Percentiles rank a stretch among this genome's conserved stretches.
phyloP scores from a whole-genome alignment of 53 echinoderm and acorn worm genomes.

The Antedon mediterranea region DNA sequence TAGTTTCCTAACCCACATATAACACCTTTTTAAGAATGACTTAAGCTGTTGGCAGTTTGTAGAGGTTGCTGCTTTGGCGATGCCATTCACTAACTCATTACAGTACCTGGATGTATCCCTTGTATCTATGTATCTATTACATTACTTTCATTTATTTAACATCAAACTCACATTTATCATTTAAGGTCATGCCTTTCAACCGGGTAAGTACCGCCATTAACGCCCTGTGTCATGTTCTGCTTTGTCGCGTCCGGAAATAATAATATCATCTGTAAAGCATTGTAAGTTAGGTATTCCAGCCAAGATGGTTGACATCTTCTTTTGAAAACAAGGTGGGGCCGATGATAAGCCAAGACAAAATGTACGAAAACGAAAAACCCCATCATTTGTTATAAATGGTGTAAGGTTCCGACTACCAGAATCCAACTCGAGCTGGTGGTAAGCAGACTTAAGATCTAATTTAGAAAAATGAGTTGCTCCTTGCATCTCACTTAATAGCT shows the following conservation, averaged over 20 bases:
- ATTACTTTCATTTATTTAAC: neutral
- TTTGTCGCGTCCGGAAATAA: conserved; percentile 33
- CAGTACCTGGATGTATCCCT: neutral
- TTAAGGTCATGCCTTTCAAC: conserved; percentile 22
- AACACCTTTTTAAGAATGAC: no score
- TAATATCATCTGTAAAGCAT: conserved; percentile 42
- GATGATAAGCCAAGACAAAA: conserved; percentile 52
- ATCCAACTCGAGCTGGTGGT: conserved; percentile 28
- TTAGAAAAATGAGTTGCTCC: conserved; percentile 33
- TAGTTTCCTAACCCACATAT: no score
- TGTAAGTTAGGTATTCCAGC: conserved; percentile 27
- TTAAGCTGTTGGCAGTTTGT: neutral
- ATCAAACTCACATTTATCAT: neutral
- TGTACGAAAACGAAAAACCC: conserved; percentile 42
- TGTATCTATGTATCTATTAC: no score
- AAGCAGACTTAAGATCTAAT: conserved; percentile 32
- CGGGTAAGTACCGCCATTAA: conserved; percentile 5
- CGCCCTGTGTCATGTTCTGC: conserved; percentile 9
- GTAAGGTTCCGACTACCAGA: conserved; percentile 36
- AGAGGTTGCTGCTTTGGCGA: neutral
- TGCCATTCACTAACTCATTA: neutral
- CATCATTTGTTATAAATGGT: conserved; percentile 45
- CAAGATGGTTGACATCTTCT: conserved; percentile 33
- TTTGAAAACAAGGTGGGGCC: conserved; percentile 47
- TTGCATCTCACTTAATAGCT: conserved; percentile 20